Evolutionary conservation across 2,888 invertebrate genomes (phyloP).

Genomic region (Agonopterix subpropinquella): DNA sequence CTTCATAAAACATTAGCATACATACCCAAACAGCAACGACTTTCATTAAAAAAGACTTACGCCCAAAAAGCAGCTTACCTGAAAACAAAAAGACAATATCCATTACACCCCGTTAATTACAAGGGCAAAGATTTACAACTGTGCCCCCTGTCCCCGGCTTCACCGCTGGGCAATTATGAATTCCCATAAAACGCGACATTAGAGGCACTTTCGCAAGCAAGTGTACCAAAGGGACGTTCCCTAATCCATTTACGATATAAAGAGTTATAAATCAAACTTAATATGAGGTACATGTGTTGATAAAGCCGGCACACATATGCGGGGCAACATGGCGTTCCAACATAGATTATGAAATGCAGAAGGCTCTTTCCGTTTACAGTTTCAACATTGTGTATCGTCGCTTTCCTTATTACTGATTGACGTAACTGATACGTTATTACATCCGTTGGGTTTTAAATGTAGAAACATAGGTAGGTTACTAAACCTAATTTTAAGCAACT

Average conservation of each 20-base stretch:
- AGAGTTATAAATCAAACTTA: constrained; percentile 74
- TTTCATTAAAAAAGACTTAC: neutral
- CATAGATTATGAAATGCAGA: constrained; percentile 5
- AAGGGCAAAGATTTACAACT: constrained; percentile 26
- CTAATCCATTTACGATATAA: constrained; percentile 75
- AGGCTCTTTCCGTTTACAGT: neutral
- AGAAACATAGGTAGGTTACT: too few relatives aligned
- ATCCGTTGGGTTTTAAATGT: too few relatives aligned
- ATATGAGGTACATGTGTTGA: constrained; percentile 73
- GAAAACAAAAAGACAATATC: constrained; percentile 41
- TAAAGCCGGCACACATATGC: constrained; percentile 35
- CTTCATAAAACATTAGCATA: too few relatives aligned
- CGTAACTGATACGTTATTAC: too few relatives aligned
- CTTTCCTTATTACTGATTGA: too few relatives aligned
- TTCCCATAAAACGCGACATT: constrained; percentile 51
- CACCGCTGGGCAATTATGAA: constrained; percentile 38
- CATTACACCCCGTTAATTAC: constrained; percentile 43
- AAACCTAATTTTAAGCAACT: too few relatives aligned
- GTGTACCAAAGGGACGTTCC: constrained; percentile 44
- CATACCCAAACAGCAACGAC: neutral
- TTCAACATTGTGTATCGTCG: too few relatives aligned
- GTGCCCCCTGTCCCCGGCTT: constrained; percentile 8
- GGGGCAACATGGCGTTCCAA: neutral
- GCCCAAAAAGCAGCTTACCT: constrained; percentile 36
- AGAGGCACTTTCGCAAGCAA: constrained; percentile 27